Evolutionary conservation across 2,113 vertebrate genomes (phyloP), one percentile per base, ranked within the genome.

Genomic region (Etheostoma spectabile): DNA sequence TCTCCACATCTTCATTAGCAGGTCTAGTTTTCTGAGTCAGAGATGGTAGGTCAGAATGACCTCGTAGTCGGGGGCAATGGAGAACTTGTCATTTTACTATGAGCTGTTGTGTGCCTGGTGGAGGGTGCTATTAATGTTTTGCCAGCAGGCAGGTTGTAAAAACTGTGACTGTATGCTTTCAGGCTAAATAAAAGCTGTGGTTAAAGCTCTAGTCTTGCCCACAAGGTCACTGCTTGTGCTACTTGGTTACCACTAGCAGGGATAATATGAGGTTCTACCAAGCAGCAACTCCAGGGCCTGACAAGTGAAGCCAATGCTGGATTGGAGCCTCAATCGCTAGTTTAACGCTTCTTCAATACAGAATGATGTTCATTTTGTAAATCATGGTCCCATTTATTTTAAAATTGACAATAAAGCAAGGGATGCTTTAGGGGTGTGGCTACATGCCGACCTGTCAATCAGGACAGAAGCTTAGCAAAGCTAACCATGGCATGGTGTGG

Each of bases 101-200:
- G 10, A 59, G 74, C 67, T 55, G 70, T 13, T 35, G 45, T 56
- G 14, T 63, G 55, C 19, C 67, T 70, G 49, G 57, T 33, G 27
- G 45, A 83, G 59, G 16, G 33, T 76, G 53, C 62, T 68, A 72
- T 62, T 79, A 24, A 75, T 80, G 30, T 73, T 68, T 64, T 27
- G 24, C 53, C 82, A 77, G 51, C n/a, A 71, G 59, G 57, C 27
- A 57, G 61, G 66, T 62, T 68, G 52, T 71, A 45, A 75, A 69
- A 51, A 51, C 60, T 45, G 56, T 77, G 70, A 72, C 57, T 65
- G 38, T 42, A 2, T 46, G 49, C 30, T 82, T 59, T 74, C 33
- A 74, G 27, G 52, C 21, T 66, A 8, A 85, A 82, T 87, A 62
- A 69, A 64, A 73, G 74, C 35, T 59, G 21, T 48, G 52, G 27